A percentile compares a stretch with the other conserved stretches of the same genome.
Evolutionary conservation across 2,888 invertebrate genomes (phyloP).

Genomic region (Melinopterus prodromus): DNA sequence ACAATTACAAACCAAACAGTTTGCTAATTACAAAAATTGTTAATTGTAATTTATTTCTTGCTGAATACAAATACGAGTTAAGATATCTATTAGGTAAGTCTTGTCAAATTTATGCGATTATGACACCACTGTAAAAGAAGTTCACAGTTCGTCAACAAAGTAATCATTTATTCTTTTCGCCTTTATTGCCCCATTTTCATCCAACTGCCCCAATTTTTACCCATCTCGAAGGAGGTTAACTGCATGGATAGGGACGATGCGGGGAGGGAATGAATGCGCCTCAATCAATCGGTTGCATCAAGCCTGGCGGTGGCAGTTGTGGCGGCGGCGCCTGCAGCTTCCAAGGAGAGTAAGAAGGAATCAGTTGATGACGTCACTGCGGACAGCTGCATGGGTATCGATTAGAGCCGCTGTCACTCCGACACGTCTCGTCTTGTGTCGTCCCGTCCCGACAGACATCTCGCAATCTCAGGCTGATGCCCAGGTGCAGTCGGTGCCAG

Average conservation of each 20-base stretch:
- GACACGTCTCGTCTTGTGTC: conserved; percentile 54
- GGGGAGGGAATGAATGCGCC: conserved; percentile 30
- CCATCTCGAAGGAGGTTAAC: conserved; percentile 8
- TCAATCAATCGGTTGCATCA: conserved; percentile 40
- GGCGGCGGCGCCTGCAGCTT: conserved; percentile 38
- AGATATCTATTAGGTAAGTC: too few species aligned
- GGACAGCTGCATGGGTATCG: conserved; percentile 61
- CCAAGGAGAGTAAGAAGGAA: conserved; percentile 44
- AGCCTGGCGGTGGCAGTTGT: conserved; percentile 30
- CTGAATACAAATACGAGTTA: too few species aligned
- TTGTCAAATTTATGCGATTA: too few species aligned
- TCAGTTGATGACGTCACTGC: conserved; percentile 59
- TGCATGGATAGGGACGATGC: not conserved
- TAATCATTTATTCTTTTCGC: too few species aligned
- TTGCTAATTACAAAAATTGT: too few species aligned
- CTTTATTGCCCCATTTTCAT: not conserved
- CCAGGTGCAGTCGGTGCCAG: conserved; percentile 13
- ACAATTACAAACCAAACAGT: too few species aligned
- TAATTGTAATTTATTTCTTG: too few species aligned
- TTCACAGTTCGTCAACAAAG: too few species aligned
- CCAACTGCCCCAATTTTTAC: not conserved
- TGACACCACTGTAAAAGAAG: too few species aligned
- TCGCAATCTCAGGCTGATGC: conserved; percentile 20
- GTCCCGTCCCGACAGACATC: conserved; percentile 50
- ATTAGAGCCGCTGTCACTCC: conserved; percentile 57